Evolutionary conservation across 35 echinoderm and acorn worm genomes (phyloP), one percentile per base, ranked within the genome.

Genomic region (Patiria miniata): DNA sequence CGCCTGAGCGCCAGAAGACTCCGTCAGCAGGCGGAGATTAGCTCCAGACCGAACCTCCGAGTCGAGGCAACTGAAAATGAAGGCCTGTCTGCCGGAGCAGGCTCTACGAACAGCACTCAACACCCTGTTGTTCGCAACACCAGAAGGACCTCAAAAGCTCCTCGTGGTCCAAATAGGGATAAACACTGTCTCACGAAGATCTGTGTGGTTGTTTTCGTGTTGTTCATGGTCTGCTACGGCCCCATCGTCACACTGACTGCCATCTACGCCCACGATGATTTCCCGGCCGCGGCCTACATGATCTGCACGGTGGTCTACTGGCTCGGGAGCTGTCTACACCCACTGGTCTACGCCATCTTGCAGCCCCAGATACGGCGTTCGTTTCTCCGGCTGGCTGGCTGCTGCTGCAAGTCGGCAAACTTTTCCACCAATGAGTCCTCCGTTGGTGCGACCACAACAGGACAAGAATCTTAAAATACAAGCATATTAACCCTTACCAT

Each of bases 261-360:
- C 36, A 38, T 61, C 15, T 86, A 68, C 30, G 7, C 59, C 9
- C 18, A 16, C 12, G 65, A 58, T 12, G 38, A 58, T 6, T 86
- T 86, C 15, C 83, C 83, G n/a, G 56, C 83, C 12, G 57, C 68
- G 28, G 83, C 83, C 0, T 86, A 86, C 61, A 86, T 59, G 0
- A 39, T 40, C 0, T 86, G 83, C 18, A 86, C 83, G 18, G 32
- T 86, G 10, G 39, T 86, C 61, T 86, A 86, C 39, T 86, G 83
- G 83, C 32, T 86, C 15, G 83, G 83, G 18, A 86, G 83, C 61
- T 86, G 83, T 73, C 36, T 86, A 1, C 58, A 86, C 59, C 83
- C 83, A 8, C 14, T 86, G 17, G 83, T 86, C 26, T 86, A 86
- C 60, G 83, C 83, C 0, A 69, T 59, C 6, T 16, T 86, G 21